These are phyloP conservation scores for Spilogale gracilis DNA, from an alignment of 2,113 vertebrate genomes.

Conservation along the genomic window DNA sequence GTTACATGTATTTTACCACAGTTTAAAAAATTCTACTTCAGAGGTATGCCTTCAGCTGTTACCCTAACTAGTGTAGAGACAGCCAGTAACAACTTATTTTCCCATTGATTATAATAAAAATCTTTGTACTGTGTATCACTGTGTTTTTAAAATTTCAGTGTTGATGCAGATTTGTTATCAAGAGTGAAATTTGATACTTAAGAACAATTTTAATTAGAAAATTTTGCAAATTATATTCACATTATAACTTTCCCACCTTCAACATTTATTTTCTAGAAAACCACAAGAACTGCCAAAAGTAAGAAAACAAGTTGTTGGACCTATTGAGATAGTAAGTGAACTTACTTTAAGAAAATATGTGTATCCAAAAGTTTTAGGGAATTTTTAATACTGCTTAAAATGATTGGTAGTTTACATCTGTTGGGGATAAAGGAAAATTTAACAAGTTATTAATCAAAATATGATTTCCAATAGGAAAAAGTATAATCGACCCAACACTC, in stretches of 20 bases:
- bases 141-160: background rate
- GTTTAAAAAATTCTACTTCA: background rate
- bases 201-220: background rate
- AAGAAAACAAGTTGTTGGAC: constrained; percentile 73
- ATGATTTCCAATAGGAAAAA: constrained; percentile 44
- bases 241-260: constrained; percentile 2
- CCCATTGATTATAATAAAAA: constrained; percentile 8
- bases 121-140: background rate
- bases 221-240: constrained; percentile 18
- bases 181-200: background rate
- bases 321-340: constrained; percentile 81
- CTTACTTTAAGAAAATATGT: background rate
- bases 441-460: background rate
- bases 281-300: constrained; percentile 24
- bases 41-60: background rate
- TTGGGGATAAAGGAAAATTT: background rate
- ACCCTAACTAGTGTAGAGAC: background rate
- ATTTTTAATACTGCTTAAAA: background rate
- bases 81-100: background rate
- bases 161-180: background rate
- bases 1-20: background rate
- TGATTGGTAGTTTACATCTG: background rate
- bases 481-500: background rate
- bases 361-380: background rate
- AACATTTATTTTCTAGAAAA: constrained; percentile 64